A percentile compares a stretch with the other conserved stretches of the same genome.
Conservation (phyloP, 1,140 invertebrate species). For the Dendroctonus ponderosae region DNA sequence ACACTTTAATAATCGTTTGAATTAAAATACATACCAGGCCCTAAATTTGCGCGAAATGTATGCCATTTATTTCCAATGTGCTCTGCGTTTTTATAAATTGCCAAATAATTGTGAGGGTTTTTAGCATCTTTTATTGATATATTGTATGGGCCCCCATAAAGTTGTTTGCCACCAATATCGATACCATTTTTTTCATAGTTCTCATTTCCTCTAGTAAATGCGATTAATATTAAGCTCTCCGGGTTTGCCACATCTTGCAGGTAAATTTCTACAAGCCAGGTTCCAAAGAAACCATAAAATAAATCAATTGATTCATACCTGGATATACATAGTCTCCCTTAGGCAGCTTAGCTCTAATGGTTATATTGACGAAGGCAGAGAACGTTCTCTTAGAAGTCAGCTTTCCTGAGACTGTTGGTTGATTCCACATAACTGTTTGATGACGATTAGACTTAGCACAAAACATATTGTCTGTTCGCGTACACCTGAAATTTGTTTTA, state of each 20-base stretch:
- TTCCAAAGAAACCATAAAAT: not conserved
- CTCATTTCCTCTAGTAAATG: slow-evolving; percentile 42
- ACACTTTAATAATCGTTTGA: not conserved
- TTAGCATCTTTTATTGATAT: slow-evolving; percentile 24
- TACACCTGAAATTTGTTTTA: slow-evolving; percentile 35
- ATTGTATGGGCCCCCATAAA: slow-evolving; percentile 40
- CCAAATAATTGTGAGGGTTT: slow-evolving; percentile 27
- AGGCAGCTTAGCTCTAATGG: slow-evolving; percentile 65
- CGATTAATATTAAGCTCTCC: slow-evolving; percentile 37
- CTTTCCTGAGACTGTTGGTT: slow-evolving; percentile 38
- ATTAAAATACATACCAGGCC: slow-evolving; percentile 31
- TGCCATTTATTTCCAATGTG: slow-evolving; percentile 37
- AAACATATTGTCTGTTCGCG: slow-evolving; percentile 14
- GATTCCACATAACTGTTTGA: slow-evolving; percentile 5
- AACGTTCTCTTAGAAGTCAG: slow-evolving; percentile 58
- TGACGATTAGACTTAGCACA: not conserved
- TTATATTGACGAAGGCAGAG: slow-evolving; percentile 58
- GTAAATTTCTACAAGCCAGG: slow-evolving; percentile 38
- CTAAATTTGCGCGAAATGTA: slow-evolving; percentile 38
- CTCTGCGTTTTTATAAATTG: slow-evolving; percentile 2
- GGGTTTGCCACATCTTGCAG: slow-evolving; percentile 34
- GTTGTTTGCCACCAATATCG: slow-evolving; percentile 37
- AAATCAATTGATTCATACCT: slow-evolving; percentile 32
- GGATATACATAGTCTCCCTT: slow-evolving; percentile 69
- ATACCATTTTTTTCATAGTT: slow-evolving; percentile 26